Evolutionary conservation across 2,888 invertebrate species (phyloP).

Genomic region (Scrobipalpa atriplicella): DNA sequence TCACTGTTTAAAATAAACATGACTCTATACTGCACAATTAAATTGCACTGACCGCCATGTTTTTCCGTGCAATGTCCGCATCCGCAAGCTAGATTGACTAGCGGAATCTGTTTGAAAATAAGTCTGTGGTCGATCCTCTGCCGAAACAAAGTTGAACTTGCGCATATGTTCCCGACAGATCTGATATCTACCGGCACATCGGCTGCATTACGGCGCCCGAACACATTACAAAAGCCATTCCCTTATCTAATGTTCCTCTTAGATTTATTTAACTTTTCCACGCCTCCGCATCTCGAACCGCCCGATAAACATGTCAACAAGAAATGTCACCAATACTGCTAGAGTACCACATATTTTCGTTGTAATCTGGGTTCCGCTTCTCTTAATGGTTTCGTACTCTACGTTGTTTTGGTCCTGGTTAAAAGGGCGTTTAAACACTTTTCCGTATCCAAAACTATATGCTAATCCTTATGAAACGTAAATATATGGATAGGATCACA

Average conservation of each 20-base stretch:
- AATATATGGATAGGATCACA: too few relatives aligned
- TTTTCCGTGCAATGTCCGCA: too few relatives aligned
- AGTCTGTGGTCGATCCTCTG: background rate
- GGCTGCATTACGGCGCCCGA: constrained; percentile 80
- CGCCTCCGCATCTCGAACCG: constrained; percentile 76
- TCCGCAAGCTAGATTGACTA: too few relatives aligned
- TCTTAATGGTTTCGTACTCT: constrained; percentile 22
- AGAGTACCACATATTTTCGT: constrained; percentile 6
- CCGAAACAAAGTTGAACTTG: constrained; percentile 56
- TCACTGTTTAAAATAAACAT: too few relatives aligned
- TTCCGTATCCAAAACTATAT: too few relatives aligned
- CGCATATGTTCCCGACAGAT: constrained; percentile 65
- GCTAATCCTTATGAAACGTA: too few relatives aligned
- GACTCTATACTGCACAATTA: too few relatives aligned
- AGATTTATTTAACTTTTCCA: constrained; percentile 81
- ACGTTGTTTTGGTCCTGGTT: background rate
- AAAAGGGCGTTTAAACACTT: too few relatives aligned
- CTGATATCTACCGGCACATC: constrained; percentile 75
- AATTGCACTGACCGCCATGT: too few relatives aligned
- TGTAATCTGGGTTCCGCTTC: constrained; percentile 13
- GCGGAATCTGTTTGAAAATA: too few relatives aligned
- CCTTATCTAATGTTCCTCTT: constrained; percentile 78
- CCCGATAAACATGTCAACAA: constrained; percentile 78
- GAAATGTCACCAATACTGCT: constrained; percentile 64
- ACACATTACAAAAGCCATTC: constrained; percentile 81